Conservation (phyloP, 2,888 invertebrate species). For the Stratiomys singularior region DNA sequence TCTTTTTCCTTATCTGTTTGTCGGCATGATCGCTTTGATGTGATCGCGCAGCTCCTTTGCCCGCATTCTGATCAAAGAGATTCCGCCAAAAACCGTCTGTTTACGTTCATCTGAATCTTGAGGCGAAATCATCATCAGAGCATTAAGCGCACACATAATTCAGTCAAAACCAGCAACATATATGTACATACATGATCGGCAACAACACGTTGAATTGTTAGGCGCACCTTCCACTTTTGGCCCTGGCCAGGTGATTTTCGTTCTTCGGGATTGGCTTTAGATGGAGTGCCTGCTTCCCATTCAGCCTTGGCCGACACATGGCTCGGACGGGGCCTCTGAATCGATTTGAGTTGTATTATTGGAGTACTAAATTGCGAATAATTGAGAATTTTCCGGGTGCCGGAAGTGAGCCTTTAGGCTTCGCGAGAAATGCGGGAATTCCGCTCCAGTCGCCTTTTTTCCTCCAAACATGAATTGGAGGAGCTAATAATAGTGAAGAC, state of each 20-base stretch:
- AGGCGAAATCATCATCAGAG: conserved; percentile 55
- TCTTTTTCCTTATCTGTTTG: conserved; percentile 54
- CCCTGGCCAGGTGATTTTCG: conserved; percentile 20
- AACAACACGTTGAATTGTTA: conserved; percentile 10
- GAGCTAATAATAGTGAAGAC: too few species aligned
- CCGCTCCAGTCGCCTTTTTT: too few species aligned
- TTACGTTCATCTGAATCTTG: conserved; percentile 56
- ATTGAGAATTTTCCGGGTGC: conserved; percentile 37
- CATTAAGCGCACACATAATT: conserved; percentile 49
- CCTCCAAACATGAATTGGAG: too few species aligned
- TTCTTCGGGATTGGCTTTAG: not conserved
- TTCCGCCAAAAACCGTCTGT: conserved; percentile 64
- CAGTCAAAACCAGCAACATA: conserved; percentile 8
- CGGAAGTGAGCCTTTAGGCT: conserved; percentile 10
- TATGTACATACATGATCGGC: conserved; percentile 1
- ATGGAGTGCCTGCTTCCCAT: not conserved
- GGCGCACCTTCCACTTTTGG: conserved; percentile 24
- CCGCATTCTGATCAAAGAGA: conserved; percentile 67
- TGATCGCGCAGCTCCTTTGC: conserved; percentile 66
- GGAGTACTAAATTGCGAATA: conserved; percentile 13
- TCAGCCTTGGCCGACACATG: not conserved
- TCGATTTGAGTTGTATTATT: not conserved
- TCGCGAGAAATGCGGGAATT: not conserved
- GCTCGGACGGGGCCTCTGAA: not conserved
- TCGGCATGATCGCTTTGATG: conserved; percentile 65